phyloP scores from a whole-genome alignment of 30 jellyfish, hydroid and myxozoan genomes.

The Catostylus mosaicus region DNA sequence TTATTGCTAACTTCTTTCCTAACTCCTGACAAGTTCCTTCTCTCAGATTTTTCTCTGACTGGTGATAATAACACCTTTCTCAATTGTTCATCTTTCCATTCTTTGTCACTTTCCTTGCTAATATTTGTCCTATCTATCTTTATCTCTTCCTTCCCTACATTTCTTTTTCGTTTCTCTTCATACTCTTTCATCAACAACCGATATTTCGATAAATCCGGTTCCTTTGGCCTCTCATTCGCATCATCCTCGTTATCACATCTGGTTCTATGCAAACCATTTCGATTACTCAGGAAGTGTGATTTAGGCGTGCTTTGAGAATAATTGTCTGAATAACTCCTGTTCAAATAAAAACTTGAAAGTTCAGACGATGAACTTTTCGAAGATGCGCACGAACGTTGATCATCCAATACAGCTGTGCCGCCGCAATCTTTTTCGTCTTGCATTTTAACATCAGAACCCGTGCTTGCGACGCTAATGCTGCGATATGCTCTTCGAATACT shows the following conservation, averaged over 20 bases:
- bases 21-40: neutral
- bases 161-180: neutral
- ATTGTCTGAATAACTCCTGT: neutral
- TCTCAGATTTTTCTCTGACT: constrained; percentile 23
- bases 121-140: neutral
- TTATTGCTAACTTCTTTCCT: neutral
- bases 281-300: neutral
- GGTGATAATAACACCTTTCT: constrained; percentile 41
- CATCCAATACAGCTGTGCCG: neutral
- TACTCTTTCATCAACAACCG: constrained; percentile 4
- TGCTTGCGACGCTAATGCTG: constrained; percentile 34
- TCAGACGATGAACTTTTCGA: constrained; percentile 19
- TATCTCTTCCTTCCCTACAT: neutral
- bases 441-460: constrained; percentile 12
- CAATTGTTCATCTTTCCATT: constrained; percentile 10
- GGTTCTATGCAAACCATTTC: neutral
- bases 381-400: constrained; percentile 8
- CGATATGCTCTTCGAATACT: constrained; percentile 45
- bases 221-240: constrained; percentile 8
- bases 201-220: constrained; percentile 32
- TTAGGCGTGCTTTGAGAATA: neutral
- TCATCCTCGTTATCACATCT: neutral
- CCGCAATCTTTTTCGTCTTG: neutral
- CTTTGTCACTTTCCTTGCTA: neutral
- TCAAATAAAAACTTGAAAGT: neutral